Evolutionary conservation across 2,888 invertebrate genomes (phyloP), one percentile per base, ranked within the genome.

Genomic region (Zaprionus lineosus): DNA sequence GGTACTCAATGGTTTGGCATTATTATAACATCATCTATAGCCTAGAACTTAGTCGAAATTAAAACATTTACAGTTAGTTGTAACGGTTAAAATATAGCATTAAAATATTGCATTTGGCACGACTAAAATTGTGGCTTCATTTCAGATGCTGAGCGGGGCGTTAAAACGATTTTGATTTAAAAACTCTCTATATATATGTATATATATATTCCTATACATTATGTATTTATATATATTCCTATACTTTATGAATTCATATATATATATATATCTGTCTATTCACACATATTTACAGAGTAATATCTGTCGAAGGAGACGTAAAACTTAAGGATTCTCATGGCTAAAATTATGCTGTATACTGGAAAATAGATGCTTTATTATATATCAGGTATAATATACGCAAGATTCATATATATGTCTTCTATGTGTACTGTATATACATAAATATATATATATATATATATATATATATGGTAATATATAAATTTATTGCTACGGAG

Each of bases 161-260:
- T 59, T 74, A 77, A 82, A 82, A 74, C 40, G 56, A 62, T 59
- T 64, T 52, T 48, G 56, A 76, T 76, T 71, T 79, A 53, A 61
- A 76, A 83, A 53, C 53, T 52, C 31, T 53, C 21, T 21, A 21
- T 21, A 21, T 21, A 21, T 7, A 21, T n/a, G 21, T 21, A 21
- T 21, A 21, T 5, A 46, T 34, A 3, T 8, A 31, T 40, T 29
- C 16, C 9, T 36, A 43, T 28, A 34, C 12, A 18, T 29, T 28
- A 31, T 19, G 37, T 26, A 15, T 21, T 43, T 26, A 15, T 9
- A 44, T 33, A 3, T 8, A 29, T 37, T 26, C 21, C 11, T 34
- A 40, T 28, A 36, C 14, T 19, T 29, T 31, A 33, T 24, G 39
- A 33, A 14, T 21, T 43, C 21, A 18, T 11, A 34, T 29, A 31